Evolutionary conservation across 2,888 invertebrate species (phyloP).

Genomic region (Hipparchia semele): DNA sequence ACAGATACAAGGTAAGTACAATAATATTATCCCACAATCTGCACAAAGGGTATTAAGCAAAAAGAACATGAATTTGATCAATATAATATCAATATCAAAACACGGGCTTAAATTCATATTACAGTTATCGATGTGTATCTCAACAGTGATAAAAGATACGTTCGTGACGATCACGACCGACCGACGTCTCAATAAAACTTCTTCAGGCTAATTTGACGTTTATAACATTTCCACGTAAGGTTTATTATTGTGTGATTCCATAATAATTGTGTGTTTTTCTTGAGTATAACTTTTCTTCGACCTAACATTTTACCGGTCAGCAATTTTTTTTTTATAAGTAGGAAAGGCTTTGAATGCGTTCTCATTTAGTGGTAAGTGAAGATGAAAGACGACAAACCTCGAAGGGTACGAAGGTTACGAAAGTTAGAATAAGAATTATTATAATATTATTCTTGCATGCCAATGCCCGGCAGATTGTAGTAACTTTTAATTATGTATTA

Average conservation of each 20-base stretch:
- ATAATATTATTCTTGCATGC: too few relatives aligned
- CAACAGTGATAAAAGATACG: conserved; percentile 17
- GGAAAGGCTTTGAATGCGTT: too few relatives aligned
- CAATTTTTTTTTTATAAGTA: too few relatives aligned
- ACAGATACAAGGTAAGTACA: too few relatives aligned
- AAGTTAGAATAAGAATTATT: too few relatives aligned
- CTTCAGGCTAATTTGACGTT: conserved; percentile 4
- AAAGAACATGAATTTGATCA: conserved; percentile 15
- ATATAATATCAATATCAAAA: conserved; percentile 27
- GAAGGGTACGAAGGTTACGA: not conserved
- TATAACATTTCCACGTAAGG: not conserved
- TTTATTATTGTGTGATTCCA: not conserved
- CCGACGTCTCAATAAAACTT: conserved; percentile 1
- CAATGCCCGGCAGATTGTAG: too few relatives aligned
- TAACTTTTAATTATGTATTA: too few relatives aligned
- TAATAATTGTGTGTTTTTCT: not conserved
- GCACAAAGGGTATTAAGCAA: not conserved
- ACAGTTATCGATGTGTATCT: conserved; percentile 25
- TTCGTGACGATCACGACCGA: not conserved
- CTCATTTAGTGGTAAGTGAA: too few relatives aligned
- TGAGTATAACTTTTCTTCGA: not conserved
- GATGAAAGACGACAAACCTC: not conserved
- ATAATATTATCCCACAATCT: not conserved
- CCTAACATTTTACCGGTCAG: too few relatives aligned
- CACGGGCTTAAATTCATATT: conserved; percentile 32